phyloP scores from a whole-genome alignment of 2,888 invertebrate species.

The Imbricaverruca yamaguchii region DNA sequence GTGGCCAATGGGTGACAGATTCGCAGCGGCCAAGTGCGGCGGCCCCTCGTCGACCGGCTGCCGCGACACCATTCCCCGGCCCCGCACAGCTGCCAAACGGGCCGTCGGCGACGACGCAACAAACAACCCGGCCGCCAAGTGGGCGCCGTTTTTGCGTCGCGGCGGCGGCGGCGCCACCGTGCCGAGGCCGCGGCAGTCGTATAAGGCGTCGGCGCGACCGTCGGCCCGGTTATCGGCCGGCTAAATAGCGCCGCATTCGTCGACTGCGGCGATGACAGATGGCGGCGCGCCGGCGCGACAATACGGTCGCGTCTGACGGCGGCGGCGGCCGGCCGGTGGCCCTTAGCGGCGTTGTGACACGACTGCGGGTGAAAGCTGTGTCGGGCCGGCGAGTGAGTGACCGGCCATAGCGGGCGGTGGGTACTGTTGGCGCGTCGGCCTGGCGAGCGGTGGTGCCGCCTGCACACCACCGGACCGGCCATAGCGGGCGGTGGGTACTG shows the following conservation, averaged over 20 bases:
- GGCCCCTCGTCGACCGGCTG: neutral
- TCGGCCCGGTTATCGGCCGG: neutral
- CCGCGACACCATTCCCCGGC: neutral
- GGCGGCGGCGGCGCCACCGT: neutral
- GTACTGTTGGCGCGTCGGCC: no score
- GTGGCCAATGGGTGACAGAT: no score
- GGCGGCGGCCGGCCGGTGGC: neutral
- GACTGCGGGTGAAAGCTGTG: neutral
- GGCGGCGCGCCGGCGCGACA: neutral
- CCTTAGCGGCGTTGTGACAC: neutral
- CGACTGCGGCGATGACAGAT: slow-evolving; percentile 13
- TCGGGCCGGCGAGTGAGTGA: neutral
- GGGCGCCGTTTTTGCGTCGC: neutral
- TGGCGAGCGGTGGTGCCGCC: no score
- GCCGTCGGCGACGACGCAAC: neutral
- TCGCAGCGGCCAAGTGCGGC: no score
- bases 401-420: neutral
- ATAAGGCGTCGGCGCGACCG: neutral
- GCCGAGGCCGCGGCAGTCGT: neutral
- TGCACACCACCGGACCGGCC: no score
- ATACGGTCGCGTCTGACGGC: neutral
- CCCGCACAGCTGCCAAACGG: neutral
- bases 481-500: no score
- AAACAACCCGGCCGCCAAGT: no score
- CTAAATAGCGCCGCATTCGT: neutral